Base-by-base conservation (phyloP, 2,113 vertebrate species). In the Epinephelus lanceolatus region DNA sequence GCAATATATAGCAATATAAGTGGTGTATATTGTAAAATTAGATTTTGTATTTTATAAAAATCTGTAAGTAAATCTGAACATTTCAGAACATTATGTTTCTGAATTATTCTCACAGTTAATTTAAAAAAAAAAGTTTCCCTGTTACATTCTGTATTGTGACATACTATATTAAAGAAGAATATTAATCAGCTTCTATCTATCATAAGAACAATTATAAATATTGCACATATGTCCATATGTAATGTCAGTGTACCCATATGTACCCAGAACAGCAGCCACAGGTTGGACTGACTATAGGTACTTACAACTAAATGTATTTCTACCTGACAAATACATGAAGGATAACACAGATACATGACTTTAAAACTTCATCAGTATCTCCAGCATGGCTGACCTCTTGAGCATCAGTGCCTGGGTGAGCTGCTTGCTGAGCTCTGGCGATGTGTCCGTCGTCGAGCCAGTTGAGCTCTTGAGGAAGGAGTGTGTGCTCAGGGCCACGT, bases 401-500 rank as follows among this genome's bases (percentile, higher is more conserved):
- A 99, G 92, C 94, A 95, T 94, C 72, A 99, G 93, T 4, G 97
- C 93, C 92, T 98, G 95, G 6, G 92, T 81, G 80, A 99, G 94
- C 91, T 96, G 95, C 65, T 90, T 91, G 71, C 81, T 91, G 86
- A 96, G 89, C 5, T 97, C 95, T 27, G 81, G 52, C 0, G 84
- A 86, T 27, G 76, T 25, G 6, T 94, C 94, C 68, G 94, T 93
- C 6, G 91, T 53, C 33, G 78, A 84, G 76, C 25, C 66, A 60
- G 81, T 47, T 3, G 96, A 93, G 84, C 93, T 96, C n/a, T 97
- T 88, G 33, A 97, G 96, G 89, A 99, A 99, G 63, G 93, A 86
- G 88, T 99, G 98, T 15, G 98, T 97, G 91, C 93, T 96, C 71
- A 99, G 95, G 79, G 86, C 80, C 80, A 98, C 92, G 80, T 78